These are phyloP conservation scores for Halisarca cf. caerulea DNA, from an alignment of 37 sponge, comb jelly and placozoan genomes.

Conservation along the genomic window DNA sequence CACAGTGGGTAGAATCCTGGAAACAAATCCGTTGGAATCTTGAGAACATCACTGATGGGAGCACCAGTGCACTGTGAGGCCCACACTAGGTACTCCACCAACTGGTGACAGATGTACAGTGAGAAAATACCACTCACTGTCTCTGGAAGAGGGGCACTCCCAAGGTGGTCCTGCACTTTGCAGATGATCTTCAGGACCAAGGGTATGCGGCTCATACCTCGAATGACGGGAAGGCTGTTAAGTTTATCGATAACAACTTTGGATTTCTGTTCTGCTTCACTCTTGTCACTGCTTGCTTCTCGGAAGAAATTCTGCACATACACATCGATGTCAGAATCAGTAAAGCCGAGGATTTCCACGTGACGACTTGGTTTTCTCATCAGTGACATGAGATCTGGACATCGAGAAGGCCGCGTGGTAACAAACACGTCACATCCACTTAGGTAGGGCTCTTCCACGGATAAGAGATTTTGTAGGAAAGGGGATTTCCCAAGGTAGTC, in stretches of 20 bases:
- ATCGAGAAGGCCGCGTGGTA: neutral
- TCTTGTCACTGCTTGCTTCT: no score
- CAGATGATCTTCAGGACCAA: conserved; percentile 1
- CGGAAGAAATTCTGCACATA: neutral
- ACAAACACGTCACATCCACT: conserved; percentile 17
- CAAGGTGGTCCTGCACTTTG: conserved; percentile 1
- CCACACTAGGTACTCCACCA: neutral
- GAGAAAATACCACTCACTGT: neutral
- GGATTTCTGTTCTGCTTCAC: neutral
- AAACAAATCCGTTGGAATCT: neutral
- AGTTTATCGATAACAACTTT: neutral
- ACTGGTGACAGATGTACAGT: neutral
- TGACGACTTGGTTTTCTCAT: neutral
- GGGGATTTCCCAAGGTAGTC: neutral
- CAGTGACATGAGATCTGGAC: conserved; percentile 4
- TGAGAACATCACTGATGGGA: neutral
- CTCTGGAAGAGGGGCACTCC: neutral
- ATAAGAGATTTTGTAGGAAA: neutral
- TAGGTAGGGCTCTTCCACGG: neutral
- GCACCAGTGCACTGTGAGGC: no score
- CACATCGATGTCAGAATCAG: neutral
- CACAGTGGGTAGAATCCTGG: neutral
- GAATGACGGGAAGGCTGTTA: neutral
- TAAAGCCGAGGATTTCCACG: conserved; percentile 13
- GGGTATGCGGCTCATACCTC: neutral